These are phyloP conservation scores for Formica aserva DNA, from an alignment of 2,888 invertebrate species.

Conservation along the genomic window DNA sequence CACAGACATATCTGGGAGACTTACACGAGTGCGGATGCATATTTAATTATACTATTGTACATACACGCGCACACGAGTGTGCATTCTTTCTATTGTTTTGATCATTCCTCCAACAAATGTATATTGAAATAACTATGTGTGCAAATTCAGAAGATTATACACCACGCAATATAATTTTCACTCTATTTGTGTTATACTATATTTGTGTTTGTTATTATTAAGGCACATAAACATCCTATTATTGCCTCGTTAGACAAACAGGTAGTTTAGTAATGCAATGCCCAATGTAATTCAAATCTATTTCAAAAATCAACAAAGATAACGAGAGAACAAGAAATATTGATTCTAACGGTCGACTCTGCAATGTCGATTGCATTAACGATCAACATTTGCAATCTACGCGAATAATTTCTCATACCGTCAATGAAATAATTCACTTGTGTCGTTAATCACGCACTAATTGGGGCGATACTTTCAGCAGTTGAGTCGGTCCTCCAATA, in stretches of 20 bases:
- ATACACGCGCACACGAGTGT: slow-evolving; percentile 73
- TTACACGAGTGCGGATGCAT: slow-evolving; percentile 12
- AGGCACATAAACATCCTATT: slow-evolving; percentile 6
- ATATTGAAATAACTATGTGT: slow-evolving; percentile 10
- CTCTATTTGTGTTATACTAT: slow-evolving; percentile 1
- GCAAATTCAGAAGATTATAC: neutral
- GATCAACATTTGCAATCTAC: slow-evolving; percentile 29
- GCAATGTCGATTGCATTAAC: slow-evolving; percentile 25
- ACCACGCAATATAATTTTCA: neutral
- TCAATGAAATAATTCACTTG: slow-evolving; percentile 17
- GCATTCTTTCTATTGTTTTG: slow-evolving; percentile 32
- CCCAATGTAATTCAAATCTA: neutral
- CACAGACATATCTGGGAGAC: slow-evolving; percentile 23
- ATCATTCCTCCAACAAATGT: slow-evolving; percentile 41
- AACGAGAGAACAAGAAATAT: neutral
- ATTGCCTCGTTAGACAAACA: neutral
- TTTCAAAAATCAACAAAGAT: slow-evolving; percentile 13
- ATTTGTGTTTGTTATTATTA: slow-evolving; percentile 35
- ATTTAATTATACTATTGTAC: slow-evolving; percentile 49
- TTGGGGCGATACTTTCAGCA: slow-evolving; percentile 39
- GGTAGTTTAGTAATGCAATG: neutral
- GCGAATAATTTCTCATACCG: slow-evolving; percentile 3
- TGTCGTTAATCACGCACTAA: slow-evolving; percentile 40
- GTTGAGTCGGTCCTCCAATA: slow-evolving; percentile 3
- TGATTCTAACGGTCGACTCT: slow-evolving; percentile 13